Evolutionary conservation across 1,140 invertebrate species (phyloP).

Genomic region (Babylonia areolata): DNA sequence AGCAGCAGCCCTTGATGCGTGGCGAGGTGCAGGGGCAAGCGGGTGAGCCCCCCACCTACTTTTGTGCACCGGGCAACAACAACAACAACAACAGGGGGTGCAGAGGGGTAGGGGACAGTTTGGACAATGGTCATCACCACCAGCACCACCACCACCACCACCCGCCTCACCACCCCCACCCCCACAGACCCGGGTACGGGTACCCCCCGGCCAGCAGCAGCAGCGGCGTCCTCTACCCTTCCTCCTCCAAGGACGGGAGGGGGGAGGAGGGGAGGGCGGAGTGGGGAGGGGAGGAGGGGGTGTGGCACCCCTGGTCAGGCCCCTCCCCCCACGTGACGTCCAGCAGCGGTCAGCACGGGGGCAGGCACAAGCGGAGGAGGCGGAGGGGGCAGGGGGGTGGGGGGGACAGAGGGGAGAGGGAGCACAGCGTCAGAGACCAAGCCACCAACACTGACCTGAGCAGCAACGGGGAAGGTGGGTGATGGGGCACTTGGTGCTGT

Average conservation of each 20-base stretch:
- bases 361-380: slow-evolving; percentile 65
- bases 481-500: too few relatives aligned
- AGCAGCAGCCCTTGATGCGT: neutral
- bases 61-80: neutral
- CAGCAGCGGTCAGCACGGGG: neutral
- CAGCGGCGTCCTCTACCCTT: too few relatives aligned
- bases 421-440: slow-evolving; percentile 57
- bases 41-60: neutral
- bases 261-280: too few relatives aligned
- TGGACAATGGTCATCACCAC: too few relatives aligned
- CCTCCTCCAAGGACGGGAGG: too few relatives aligned
- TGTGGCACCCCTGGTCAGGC: neutral
- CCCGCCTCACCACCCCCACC: too few relatives aligned
- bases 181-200: too few relatives aligned
- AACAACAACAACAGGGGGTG: neutral
- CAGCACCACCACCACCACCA: too few relatives aligned
- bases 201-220: too few relatives aligned
- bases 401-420: slow-evolving; percentile 31
- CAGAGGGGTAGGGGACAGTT: neutral
- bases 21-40: neutral
- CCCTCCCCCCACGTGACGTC: neutral
- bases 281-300: neutral
- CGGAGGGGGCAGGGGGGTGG: slow-evolving; percentile 48
- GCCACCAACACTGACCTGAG: slow-evolving; percentile 73
- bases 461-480: slow-evolving; percentile 68